These are phyloP conservation scores for Protosalanx chinensis DNA, from an alignment of 2,797 vertebrate species.

Conservation along the genomic window DNA sequence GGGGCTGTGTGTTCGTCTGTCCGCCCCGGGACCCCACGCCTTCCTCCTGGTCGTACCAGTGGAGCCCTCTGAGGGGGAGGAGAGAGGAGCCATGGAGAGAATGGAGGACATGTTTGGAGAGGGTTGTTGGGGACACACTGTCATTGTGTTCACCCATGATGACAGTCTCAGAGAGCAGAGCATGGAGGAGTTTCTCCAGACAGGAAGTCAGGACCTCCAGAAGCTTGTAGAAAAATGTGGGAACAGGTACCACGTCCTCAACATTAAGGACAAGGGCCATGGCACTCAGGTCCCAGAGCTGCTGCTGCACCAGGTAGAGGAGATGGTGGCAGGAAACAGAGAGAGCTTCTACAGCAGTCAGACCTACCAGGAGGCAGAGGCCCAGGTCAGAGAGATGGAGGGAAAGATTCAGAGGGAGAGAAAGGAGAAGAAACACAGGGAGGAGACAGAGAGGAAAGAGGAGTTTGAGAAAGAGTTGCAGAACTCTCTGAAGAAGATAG, in stretches of 20 bases:
- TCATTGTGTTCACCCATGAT: slow-evolving; percentile 27
- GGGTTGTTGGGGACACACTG: slow-evolving; percentile 17
- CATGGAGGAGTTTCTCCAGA: slow-evolving; percentile 15
- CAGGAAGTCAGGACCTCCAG: slow-evolving; percentile 8
- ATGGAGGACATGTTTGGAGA: slow-evolving; percentile 38
- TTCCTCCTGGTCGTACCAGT: slow-evolving; percentile 55
- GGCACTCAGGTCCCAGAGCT: slow-evolving; percentile 4
- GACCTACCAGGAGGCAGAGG: no score
- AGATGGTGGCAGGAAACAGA: neutral
- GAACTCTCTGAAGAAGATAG: slow-evolving; percentile 1
- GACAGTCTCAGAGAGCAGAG: slow-evolving; percentile 9
- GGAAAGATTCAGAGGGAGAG: no score
- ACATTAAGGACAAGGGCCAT: neutral
- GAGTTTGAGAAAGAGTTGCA: slow-evolving; percentile 6
- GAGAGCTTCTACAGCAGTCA: neutral
- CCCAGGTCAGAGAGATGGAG: no score
- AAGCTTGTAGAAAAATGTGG: slow-evolving; percentile 21
- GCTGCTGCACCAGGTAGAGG: neutral
- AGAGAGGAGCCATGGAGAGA: slow-evolving; percentile 18
- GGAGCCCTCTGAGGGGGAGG: slow-evolving; percentile 32
- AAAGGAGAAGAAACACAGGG: no score
- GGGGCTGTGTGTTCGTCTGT: slow-evolving; percentile 37
- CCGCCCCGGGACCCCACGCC: slow-evolving; percentile 51
- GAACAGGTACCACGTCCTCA: slow-evolving; percentile 24
- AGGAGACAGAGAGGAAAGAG: no score